Conservation (phyloP, 2,888 invertebrate genomes). For the Campoletis raptor region DNA sequence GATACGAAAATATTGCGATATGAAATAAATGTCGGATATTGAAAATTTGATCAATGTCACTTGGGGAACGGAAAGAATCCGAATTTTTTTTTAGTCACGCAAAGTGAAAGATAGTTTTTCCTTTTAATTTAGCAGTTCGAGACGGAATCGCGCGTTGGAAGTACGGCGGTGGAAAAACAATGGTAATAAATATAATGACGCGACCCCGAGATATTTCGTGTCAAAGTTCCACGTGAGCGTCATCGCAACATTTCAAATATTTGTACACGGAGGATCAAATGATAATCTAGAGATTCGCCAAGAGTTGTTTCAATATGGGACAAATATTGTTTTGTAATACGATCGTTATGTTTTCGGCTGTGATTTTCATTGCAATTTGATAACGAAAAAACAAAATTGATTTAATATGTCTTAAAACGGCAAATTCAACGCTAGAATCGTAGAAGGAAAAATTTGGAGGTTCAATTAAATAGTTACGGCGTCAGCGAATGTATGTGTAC, state of each 20-base stretch:
- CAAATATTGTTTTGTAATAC: neutral
- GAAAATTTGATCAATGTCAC: neutral
- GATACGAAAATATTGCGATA: neutral
- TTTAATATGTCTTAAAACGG: too few relatives aligned
- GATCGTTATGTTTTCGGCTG: neutral
- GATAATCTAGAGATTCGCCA: neutral
- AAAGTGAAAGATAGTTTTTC: too few relatives aligned
- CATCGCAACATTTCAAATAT: neutral
- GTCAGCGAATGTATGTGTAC: neutral
- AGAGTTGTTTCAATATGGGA: neutral
- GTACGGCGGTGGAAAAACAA: neutral
- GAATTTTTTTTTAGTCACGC: too few relatives aligned
- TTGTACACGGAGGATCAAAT: neutral
- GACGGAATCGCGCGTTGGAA: too few relatives aligned
- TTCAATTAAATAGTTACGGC: neutral
- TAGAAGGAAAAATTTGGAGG: neutral
- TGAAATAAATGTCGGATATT: neutral
- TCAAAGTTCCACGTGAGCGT: neutral
- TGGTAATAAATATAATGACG: neutral
- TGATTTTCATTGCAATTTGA: neutral
- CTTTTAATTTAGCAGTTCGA: too few relatives aligned
- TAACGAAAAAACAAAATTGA: neutral
- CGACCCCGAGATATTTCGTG: neutral
- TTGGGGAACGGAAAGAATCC: too few relatives aligned
- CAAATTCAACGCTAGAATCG: neutral